Base-by-base conservation (phyloP, 2,888 invertebrate genomes). In the Melanophora roralis region DNA sequence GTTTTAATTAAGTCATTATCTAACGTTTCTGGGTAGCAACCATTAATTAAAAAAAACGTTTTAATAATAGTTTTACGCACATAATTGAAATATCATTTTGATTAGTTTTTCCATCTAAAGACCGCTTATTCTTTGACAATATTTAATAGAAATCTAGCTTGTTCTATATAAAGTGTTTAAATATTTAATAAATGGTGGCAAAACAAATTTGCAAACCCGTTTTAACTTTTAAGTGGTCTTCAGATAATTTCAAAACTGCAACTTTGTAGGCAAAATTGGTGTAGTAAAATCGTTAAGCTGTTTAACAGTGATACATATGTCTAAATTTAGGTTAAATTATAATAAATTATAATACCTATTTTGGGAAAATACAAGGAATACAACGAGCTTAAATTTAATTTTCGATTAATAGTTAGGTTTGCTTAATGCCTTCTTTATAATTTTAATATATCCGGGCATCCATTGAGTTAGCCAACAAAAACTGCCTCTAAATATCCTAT, bases 81-180 rank as follows among this genome's bases (percentile, higher is more conserved):
- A 36, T 36, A 55, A 64, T 72, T 64, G 45, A 72, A 47, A 55
- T 45, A 45, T 62, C 72, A 55, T 5, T 45, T 23, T 9, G 11
- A 12, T 45, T 14, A 34, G 36, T 45, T 19, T n/a, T 47, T 23
- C 34, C 32, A 53, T 43, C 40, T 64, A 45, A 64, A 51, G 53
- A 47, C 36, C 62, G n/a, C n/a, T n/a, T n/a, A 38, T 21, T 43
- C 40, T 43, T 27, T 16, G 0, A 1, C 32, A 34, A 43, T 64
- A 64, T 19, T 38, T 68, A 62, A 62, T 7, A 60, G 68, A 60
- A 55, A 45, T 68, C 8, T n/a, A n/a, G n/a, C 32, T 9, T 36
- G 36, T n/a, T 38, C 14, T 75, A 55, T 62, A 76, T 69, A 62
- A 69, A 53, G 75, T 76, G 75, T 76, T 68, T n/a, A 60, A 69